phyloP scores from a whole-genome alignment of 2,797 vertebrate species.

The Labroides dimidiatus region DNA sequence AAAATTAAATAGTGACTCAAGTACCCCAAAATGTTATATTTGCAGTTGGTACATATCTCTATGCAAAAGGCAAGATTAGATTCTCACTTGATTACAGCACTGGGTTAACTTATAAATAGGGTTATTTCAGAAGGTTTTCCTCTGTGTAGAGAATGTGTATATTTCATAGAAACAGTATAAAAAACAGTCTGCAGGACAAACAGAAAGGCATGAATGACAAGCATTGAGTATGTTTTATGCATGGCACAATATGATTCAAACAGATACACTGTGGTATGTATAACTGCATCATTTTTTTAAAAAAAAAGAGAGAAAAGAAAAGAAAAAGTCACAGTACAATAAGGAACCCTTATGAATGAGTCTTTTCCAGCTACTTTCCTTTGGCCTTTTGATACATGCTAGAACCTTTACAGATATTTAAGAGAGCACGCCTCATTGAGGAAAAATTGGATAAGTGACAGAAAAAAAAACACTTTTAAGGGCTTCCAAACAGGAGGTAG shows the following conservation, averaged over 20 bases:
- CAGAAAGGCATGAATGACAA: slow-evolving; percentile 84
- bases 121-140: slow-evolving; percentile 81
- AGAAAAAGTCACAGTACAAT: slow-evolving; percentile 78
- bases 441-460: slow-evolving; percentile 64
- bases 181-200: slow-evolving; percentile 87
- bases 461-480: slow-evolving; percentile 52
- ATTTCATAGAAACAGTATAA: slow-evolving; percentile 91
- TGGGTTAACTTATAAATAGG: slow-evolving; percentile 86
- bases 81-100: slow-evolving; percentile 84
- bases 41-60: slow-evolving; percentile 85
- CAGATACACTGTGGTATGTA: slow-evolving; percentile 70
- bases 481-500: slow-evolving; percentile 53
- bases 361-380: slow-evolving; percentile 78
- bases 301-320: too few relatives aligned
- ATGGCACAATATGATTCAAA: slow-evolving; percentile 72
- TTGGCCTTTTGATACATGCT: slow-evolving; percentile 80
- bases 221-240: slow-evolving; percentile 71
- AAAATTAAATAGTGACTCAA: slow-evolving; percentile 95
- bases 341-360: slow-evolving; percentile 74
- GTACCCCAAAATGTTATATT: slow-evolving; percentile 88
- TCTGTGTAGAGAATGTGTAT: slow-evolving; percentile 83
- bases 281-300: slow-evolving; percentile 79
- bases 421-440: slow-evolving; percentile 66
- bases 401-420: slow-evolving; percentile 56
- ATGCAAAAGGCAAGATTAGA: slow-evolving; percentile 87